phyloP scores from a whole-genome alignment of 1,140 invertebrate species.

The Sarcophaga peregrina region DNA sequence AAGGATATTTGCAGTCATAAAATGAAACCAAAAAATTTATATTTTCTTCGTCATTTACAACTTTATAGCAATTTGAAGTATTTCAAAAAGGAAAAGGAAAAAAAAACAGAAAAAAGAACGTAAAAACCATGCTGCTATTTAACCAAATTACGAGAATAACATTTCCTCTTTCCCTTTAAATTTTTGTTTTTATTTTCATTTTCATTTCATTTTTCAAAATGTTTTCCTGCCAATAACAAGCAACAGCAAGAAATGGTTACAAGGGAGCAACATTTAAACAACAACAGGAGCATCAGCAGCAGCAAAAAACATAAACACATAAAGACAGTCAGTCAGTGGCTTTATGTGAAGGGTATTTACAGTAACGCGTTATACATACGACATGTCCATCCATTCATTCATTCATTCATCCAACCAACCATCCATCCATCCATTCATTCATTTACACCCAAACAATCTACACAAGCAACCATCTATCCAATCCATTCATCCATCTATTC shows the following conservation, averaged over 20 bases:
- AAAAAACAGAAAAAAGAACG: too few relatives aligned
- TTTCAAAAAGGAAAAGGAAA: not conserved
- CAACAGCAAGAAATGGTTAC: constrained; percentile 1
- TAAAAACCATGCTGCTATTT: not conserved
- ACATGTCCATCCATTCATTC: too few relatives aligned
- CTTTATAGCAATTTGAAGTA: constrained; percentile 16
- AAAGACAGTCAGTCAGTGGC: not conserved
- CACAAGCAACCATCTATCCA: not conserved
- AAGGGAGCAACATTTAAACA: not conserved
- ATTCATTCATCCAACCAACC: too few relatives aligned
- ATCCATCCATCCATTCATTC: too few relatives aligned
- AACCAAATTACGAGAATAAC: not conserved
- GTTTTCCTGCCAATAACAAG: not conserved
- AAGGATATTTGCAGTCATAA: too few relatives aligned
- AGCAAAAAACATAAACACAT: not conserved
- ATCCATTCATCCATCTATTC: not conserved
- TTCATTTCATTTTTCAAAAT: too few relatives aligned
- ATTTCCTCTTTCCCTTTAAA: not conserved
- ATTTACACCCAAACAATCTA: too few relatives aligned
- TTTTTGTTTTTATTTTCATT: not conserved
- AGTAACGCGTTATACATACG: too few relatives aligned
- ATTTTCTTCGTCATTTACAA: not conserved
- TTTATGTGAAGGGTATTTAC: too few relatives aligned
- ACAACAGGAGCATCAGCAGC: not conserved
- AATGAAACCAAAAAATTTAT: not conserved